A percentile compares a stretch with the other conserved stretches of the same genome.
Evolutionary conservation across 2,888 invertebrate species (phyloP).

Genomic region (Graphium colonna): DNA sequence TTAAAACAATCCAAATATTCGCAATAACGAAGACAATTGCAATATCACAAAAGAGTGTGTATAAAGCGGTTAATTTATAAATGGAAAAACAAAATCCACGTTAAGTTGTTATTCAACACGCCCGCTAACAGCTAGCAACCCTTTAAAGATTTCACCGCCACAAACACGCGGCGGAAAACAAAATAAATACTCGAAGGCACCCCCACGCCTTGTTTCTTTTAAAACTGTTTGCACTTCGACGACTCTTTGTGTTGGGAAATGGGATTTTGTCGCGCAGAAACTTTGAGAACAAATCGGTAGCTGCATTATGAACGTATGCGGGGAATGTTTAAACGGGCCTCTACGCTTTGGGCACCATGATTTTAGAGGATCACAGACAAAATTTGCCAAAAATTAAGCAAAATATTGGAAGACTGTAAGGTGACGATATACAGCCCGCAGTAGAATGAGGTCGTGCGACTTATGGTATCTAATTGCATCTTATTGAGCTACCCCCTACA

Average conservation of each 20-base stretch:
- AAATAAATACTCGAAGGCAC: conserved; percentile 30
- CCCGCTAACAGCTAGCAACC: conserved; percentile 5
- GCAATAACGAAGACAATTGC: too few species aligned
- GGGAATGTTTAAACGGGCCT: neutral
- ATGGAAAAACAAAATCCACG: neutral
- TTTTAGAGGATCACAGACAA: too few species aligned
- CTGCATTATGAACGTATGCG: neutral
- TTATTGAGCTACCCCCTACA: too few species aligned
- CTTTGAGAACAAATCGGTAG: neutral
- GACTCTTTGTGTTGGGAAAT: conserved; percentile 23
- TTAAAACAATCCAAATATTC: too few species aligned
- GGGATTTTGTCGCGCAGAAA: conserved; percentile 16
- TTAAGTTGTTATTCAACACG: neutral
- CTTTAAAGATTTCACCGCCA: conserved; percentile 21
- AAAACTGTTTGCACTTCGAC: conserved; percentile 30
- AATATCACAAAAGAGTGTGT: neutral
- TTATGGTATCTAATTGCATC: too few species aligned
- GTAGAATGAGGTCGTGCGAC: too few species aligned
- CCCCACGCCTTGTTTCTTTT: conserved; percentile 27
- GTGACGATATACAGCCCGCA: too few species aligned
- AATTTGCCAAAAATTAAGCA: too few species aligned
- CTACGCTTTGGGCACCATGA: too few species aligned
- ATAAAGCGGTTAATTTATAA: neutral
- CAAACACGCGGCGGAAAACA: conserved; percentile 20
- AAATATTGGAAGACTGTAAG: too few species aligned